A percentile compares a stretch with the other conserved stretches of the same genome.
Evolutionary conservation across 1,140 invertebrate species (phyloP).

Genomic region (Conopomorpha cramerella): DNA sequence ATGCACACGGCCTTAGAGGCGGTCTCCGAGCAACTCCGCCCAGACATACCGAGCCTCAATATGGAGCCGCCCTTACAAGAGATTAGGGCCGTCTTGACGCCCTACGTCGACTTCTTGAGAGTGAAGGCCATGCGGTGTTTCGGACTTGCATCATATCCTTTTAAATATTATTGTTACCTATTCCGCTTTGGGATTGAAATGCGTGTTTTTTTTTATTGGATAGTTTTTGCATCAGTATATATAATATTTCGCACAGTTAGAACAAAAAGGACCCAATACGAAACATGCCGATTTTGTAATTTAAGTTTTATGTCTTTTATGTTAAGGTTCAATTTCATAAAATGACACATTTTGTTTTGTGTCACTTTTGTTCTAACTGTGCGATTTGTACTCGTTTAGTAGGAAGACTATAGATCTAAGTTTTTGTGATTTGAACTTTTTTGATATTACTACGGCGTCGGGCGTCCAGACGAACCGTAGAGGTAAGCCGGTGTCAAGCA

Average conservation of each 20-base stretch:
- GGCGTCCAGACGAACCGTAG: no score
- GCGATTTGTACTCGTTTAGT: no score
- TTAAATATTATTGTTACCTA: conserved; percentile 13
- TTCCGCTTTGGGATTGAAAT: not conserved
- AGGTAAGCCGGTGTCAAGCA: no score
- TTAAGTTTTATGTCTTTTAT: no score
- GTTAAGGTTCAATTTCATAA: no score
- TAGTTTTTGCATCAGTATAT: not conserved
- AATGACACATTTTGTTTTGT: no score
- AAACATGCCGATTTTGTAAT: no score
- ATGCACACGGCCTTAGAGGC: conserved; percentile 39
- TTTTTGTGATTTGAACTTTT: no score
- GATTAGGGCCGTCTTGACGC: conserved; percentile 18
- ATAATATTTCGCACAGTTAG: not conserved
- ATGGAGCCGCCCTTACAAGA: conserved; percentile 23
- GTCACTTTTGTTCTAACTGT: no score
- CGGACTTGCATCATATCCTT: conserved; percentile 52
- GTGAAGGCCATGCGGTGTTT: conserved; percentile 43
- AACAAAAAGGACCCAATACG: no score
- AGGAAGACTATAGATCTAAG: no score
- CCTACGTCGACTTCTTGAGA: conserved; percentile 35
- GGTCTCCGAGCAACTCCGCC: conserved; percentile 30
- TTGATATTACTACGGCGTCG: no score
- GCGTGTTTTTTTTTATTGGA: not conserved
- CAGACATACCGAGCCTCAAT: conserved; percentile 37